Evolutionary conservation across 2,113 vertebrate genomes (phyloP), one percentile per base, ranked within the genome.

Genomic region (Macroglossus sobrinus): DNA sequence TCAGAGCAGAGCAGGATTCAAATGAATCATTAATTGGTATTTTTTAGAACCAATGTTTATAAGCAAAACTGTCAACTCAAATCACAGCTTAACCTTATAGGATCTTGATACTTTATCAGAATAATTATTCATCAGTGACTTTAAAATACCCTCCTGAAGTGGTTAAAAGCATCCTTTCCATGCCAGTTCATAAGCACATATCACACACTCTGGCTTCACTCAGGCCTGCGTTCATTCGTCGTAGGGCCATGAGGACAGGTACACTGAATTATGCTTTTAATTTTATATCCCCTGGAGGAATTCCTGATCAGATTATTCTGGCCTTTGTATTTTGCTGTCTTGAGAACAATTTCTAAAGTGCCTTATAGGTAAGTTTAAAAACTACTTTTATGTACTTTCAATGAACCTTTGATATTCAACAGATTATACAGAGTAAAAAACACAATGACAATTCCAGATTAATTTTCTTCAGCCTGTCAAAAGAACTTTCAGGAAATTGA

Each of bases 11-110:
- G 68, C 78, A 96, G 95, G 43, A 91, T 92, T 95, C 87, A 97
- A 93, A 92, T 91, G 64, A 91, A 68, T 88, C 74, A 57, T 93
- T 96, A 95, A 97, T 97, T 96, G 97, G 89, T 96, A 61, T 91
- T 93, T 97, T 95, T 95, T 89, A 86, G 78, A 97, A 95, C 35
- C 75, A 76, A 0, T 96, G 90, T 96, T 95, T 97, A 93, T 97
- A 97, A 97, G 88, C 95, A 94, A 95, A 95, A 87, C 92, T 95
- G 75, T 96, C 86, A 88, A 57, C 87, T 94, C 88, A 87, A 18
- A 93, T 95, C 96, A 86, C 57, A 97, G 66, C 59, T 93, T 97
- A 78, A 85, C 75, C 84, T 95, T 84, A 57, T 80, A 97, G 84
- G 93, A 88, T 95, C 90, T 95, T 95, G 69, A 80, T 69, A 68